phyloP scores from a whole-genome alignment of 1,140 invertebrate species.

The Trinorchestia longiramus region DNA sequence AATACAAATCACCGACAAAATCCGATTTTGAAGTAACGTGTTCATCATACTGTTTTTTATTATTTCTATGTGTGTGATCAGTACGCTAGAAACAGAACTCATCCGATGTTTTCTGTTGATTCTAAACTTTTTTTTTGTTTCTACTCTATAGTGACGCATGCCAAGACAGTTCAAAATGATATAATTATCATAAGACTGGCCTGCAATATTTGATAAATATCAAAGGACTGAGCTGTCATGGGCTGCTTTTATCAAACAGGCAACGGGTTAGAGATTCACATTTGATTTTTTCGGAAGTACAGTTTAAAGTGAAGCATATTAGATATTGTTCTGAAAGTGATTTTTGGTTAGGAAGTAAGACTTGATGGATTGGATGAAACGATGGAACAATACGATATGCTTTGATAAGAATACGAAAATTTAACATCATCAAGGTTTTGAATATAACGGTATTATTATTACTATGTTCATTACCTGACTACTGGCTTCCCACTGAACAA shows the following conservation, averaged over 20 bases:
- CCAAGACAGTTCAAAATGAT: background rate
- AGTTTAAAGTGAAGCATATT: no score
- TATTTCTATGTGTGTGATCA: background rate
- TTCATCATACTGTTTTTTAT: background rate
- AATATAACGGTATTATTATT: no score
- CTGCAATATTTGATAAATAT: background rate
- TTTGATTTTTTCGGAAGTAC: background rate
- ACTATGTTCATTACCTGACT: no score
- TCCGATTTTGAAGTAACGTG: no score
- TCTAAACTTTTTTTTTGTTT: background rate
- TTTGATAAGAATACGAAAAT: no score
- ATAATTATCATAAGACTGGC: background rate
- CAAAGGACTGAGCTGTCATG: background rate
- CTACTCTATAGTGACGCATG: background rate
- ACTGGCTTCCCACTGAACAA: no score
- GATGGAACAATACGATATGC: no score
- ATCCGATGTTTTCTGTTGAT: background rate
- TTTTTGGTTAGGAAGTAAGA: no score
- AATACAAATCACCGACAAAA: no score
- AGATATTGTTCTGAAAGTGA: no score
- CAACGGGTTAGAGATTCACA: background rate
- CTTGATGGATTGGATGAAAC: no score
- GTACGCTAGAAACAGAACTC: background rate
- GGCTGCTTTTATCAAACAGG: background rate
- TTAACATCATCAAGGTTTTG: no score